phyloP scores from a whole-genome alignment of 23 tunicate species.

The Styela plicata region DNA sequence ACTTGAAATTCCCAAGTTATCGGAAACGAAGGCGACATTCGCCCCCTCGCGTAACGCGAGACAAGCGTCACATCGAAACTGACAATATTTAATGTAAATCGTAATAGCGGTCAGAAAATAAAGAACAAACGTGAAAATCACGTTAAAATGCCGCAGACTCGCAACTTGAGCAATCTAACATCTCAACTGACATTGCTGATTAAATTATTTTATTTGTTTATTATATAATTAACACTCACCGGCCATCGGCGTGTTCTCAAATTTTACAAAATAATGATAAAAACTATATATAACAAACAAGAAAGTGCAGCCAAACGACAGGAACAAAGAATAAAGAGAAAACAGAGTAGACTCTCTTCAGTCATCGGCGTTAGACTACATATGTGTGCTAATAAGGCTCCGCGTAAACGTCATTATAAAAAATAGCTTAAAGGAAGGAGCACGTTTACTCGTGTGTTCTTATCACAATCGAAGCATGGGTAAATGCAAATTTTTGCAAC shows the following conservation, averaged over 20 bases:
- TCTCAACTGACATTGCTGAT: not conserved
- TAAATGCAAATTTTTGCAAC: too few species aligned
- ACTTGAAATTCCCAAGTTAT: not conserved
- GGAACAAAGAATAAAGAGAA: conserved; percentile 89
- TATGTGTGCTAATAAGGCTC: conserved; percentile 3
- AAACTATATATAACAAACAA: conserved; percentile 88
- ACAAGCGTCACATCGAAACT: not conserved
- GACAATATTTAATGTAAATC: not conserved
- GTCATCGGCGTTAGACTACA: conserved; percentile 39
- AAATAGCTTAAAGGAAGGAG: not conserved
- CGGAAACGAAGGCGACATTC: not conserved
- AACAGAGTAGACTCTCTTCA: conserved; percentile 68
- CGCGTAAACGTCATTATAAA: conserved; percentile 13
- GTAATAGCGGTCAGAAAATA: not conserved
- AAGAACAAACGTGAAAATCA: not conserved
- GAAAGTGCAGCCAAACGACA: conserved; percentile 45
- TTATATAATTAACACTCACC: conserved; percentile 50
- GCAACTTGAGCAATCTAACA: not conserved
- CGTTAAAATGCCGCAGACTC: not conserved
- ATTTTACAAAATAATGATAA: conserved; percentile 38
- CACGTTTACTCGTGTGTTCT: too few species aligned
- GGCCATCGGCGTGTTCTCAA: conserved; percentile 58
- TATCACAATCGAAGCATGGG: too few species aligned
- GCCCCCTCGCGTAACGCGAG: not conserved
- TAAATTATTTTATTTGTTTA: conserved; percentile 2